Conservation (phyloP, 2,113 vertebrate species). For the Capra hircus region DNA sequence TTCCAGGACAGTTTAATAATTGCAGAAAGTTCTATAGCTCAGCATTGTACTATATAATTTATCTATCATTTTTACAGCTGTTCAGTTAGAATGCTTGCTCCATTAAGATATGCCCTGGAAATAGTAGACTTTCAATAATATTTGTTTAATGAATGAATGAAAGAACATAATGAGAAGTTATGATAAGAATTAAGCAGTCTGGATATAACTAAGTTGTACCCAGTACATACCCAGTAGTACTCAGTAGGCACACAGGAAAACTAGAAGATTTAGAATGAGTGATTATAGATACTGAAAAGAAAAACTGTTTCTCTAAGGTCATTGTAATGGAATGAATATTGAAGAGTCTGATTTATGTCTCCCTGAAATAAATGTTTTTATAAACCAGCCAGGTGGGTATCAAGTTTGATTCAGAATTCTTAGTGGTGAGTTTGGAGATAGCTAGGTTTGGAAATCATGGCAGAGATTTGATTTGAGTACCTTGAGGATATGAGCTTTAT, state of each 20-base stretch:
- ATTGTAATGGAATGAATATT: not conserved
- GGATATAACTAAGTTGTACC: not conserved
- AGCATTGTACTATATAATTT: not conserved
- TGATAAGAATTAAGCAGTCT: not conserved
- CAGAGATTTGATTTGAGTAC: not conserved
- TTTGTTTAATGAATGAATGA: not conserved
- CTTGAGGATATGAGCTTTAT: not conserved
- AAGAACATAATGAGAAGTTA: not conserved
- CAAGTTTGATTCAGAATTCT: not conserved
- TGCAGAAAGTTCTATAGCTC: not conserved
- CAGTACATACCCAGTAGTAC: not conserved
- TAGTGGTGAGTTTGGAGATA: not conserved
- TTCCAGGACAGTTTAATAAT: not conserved
- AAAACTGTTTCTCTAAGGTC: not conserved
- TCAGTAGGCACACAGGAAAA: not conserved
- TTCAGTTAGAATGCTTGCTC: not conserved
- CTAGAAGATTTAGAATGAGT: not conserved
- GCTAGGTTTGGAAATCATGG: not conserved
- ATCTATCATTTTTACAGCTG: not conserved
- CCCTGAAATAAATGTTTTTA: not conserved
- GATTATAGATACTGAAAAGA: not conserved
- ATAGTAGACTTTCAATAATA: not conserved
- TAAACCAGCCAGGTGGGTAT: not conserved
- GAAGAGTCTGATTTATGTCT: not conserved
- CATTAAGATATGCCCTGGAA: not conserved